These are phyloP conservation scores for Sebastes vulpes DNA, from an alignment of 2,797 vertebrate species.

Conservation along the genomic window DNA sequence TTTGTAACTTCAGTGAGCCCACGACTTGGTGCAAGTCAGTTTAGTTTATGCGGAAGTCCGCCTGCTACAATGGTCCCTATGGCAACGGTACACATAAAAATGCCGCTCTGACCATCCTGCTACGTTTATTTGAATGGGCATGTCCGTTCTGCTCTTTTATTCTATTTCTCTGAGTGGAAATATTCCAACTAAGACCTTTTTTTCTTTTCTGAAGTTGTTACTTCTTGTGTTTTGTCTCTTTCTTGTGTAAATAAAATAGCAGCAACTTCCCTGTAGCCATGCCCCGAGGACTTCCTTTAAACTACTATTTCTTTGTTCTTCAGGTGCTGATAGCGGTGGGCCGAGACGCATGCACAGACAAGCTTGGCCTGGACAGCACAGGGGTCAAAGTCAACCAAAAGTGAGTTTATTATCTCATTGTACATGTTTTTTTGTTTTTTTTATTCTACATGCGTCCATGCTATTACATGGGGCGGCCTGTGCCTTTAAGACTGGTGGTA, in stretches of 20 bases:
- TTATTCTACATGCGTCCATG: rapidly evolving
- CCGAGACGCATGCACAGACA: conserved; percentile 93
- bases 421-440: background rate
- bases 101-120: too few relatives aligned
- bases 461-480: conserved; percentile 1
- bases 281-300: background rate
- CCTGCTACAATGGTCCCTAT: too few relatives aligned
- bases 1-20: too few relatives aligned
- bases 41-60: too few relatives aligned
- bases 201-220: background rate
- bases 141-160: too few relatives aligned
- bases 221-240: background rate
- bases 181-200: background rate
- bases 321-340: conserved; percentile 96
- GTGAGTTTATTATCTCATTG: conserved; percentile 80
- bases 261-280: background rate
- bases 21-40: too few relatives aligned
- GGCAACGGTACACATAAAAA: too few relatives aligned
- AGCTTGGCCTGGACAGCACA: conserved; percentile 91
- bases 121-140: too few relatives aligned
- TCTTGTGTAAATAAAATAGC: background rate
- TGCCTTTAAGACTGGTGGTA: conserved; percentile 66
- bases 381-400: conserved; percentile 92
- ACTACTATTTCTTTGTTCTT: background rate
- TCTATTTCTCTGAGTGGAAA: too few relatives aligned